Conservation (phyloP, 2,113 vertebrate species). For the human region GRCh38 chr6:47761501-47762000, state of each 20-base stretch:
- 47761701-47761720: too few relatives aligned
- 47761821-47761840: background rate
- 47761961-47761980: background rate
- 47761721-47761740: background rate
- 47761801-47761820: background rate
- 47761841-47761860: background rate
- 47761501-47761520: too few relatives aligned
- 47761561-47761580: rapidly evolving
- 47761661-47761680: too few relatives aligned
- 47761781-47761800: background rate
- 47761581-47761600: too few relatives aligned
- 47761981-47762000: background rate
- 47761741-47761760: background rate
- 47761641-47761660: too few relatives aligned
- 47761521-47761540: too few relatives aligned
- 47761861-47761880: background rate
- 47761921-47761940: background rate
- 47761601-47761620: too few relatives aligned
- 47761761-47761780: background rate
- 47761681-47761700: too few relatives aligned
- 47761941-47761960: background rate
- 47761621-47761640: too few relatives aligned
- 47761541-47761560: too few relatives aligned
- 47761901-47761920: too few relatives aligned
- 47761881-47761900: background rate